Conservation (phyloP, 2,113 vertebrate species). For the Colius striatus region DNA sequence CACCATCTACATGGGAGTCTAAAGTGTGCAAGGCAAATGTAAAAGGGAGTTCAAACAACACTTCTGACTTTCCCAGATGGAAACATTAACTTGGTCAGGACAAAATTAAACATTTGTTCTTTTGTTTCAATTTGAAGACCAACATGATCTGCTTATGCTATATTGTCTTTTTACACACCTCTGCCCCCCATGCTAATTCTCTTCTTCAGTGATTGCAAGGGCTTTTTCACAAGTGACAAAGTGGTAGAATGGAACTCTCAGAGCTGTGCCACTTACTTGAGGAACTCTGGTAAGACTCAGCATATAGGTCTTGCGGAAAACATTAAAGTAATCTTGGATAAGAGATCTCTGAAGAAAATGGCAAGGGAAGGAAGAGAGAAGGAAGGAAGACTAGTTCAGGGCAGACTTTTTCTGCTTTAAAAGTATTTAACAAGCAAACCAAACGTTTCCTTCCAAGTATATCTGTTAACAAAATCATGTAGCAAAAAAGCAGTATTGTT, state of each 20-base stretch:
- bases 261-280: neutral
- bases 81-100: neutral
- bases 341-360: neutral
- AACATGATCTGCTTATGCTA: neutral
- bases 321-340: neutral
- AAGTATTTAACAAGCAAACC: neutral
- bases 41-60: neutral
- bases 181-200: accelerated
- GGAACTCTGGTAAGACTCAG: neutral
- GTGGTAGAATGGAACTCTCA: neutral
- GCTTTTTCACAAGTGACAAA: neutral
- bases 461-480: neutral
- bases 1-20: neutral
- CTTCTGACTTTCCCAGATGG: neutral
- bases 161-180: neutral
- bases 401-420: neutral
- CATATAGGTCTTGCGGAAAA: neutral
- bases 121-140: neutral
- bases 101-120: neutral
- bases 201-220: neutral
- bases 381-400: neutral
- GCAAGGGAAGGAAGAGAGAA: neutral
- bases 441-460: neutral
- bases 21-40: neutral
- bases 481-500: neutral